Base-by-base conservation (phyloP, 2,797 vertebrate species). In the Enteromius trimaculatus region DNA sequence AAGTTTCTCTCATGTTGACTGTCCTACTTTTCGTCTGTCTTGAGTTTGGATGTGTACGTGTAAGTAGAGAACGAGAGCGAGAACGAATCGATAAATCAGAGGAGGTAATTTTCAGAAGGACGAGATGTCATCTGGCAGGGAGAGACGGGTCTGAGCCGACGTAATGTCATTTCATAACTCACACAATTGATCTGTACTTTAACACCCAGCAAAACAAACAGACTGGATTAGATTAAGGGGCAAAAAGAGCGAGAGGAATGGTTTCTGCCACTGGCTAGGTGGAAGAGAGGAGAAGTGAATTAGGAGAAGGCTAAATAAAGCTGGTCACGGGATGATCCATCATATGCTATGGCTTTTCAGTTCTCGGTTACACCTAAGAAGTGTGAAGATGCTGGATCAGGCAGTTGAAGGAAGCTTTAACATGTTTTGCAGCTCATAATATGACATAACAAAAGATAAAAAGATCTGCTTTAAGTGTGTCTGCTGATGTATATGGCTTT, bases 101-200 rank as follows among this genome's bases (percentile, higher is more conserved):
- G 79, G 81, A 8, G 60, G 75, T 53, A 53, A 85, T 83, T 84
- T 86, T 81, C 34, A 42, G 69, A 53, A 81, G 80, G 86, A 90
- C 89, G 85, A 90, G 88, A 65, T 60, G 87, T 90, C 83, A 60
- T 83, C 77, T 70, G 86, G 83, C 86, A 70, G 85, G 60, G 49
- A 82, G 77, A 92, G 91, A 92, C 88, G 89, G 90, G 90, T 90
- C 87, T 88, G 68, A 92, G 91, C 86, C 13, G 82, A 84, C 14
- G 75, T 60, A 14, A 88, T 93, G 93, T 93, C 93, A 92, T 92
- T 94, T 93, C 93, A 95, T 95, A 94, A 94, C 90, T 95, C 93
- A 93, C 84, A 77, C 81, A 92, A 94, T 94, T 93, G 94, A 95
- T 95, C 91, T 83, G 75, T 80, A 83, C 90, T 82, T 91, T 81